Evolutionary conservation across 2,888 invertebrate species (phyloP), one percentile per base, ranked within the genome.

Genomic region (Torymus tubicola): DNA sequence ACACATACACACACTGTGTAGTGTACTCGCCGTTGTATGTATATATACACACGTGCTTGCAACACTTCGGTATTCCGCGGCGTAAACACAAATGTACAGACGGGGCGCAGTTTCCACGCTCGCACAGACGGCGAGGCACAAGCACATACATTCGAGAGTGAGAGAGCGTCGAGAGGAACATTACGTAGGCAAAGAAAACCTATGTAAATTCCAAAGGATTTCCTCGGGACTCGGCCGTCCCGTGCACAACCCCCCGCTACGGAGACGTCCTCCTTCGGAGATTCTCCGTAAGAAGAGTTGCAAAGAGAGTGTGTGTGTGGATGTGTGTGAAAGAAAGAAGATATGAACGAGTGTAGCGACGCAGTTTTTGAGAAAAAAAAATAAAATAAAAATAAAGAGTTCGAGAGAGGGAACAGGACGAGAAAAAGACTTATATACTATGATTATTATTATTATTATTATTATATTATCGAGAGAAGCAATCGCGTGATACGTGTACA

Each of bases 171-270:
- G 42, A 42, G 42, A 42, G 42, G 21, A 69, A 73, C 21, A 52
- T 75, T 74, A 75, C 65, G 18, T 67, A 78, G 65, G 53, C 65
- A 78, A 74, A 71, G 71, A 64, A 68, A 75, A 78, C 24, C 67
- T 68, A 72, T 79, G 81, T 76, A 71, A 81, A 78, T 79, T 79
- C 42, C 63, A 68, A 78, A 71, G 76, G 72, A 76, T 79, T 78
- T 74, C 68, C 73, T 72, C 55, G 68, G 69, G 21, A 21, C 73
- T 74, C 42, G 60, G 58, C 73, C 55, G 16, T 71, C 53, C 21
- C 69, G 58, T 57, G 18, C 13, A 31, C 14, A n/a, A n/a, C 14
- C 3, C 24, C 42, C 42, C 42, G 10, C 42, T 5, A 42, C 42
- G 42, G 42, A 42, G 42, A 42, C 8, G 42, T 42, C 42, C 42